Evolutionary conservation across 2,797 vertebrate genomes (phyloP).

Genomic region (Lophius americanus): DNA sequence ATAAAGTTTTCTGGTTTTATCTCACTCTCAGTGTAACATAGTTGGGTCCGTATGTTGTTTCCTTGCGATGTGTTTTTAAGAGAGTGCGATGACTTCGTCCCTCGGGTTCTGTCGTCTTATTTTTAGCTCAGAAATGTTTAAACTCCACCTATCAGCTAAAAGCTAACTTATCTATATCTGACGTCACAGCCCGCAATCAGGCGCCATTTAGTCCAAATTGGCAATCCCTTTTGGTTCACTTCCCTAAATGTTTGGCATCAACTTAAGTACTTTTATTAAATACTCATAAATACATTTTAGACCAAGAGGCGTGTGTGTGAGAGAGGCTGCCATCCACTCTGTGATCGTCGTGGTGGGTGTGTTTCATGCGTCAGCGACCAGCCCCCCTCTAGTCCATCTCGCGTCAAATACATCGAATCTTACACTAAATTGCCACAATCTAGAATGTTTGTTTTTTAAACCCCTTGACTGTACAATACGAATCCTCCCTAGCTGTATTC

Average conservation of each 20-base stretch:
- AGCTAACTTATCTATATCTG: neutral
- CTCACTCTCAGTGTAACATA: neutral
- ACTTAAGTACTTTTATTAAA: no score
- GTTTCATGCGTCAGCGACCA: conserved; percentile 26
- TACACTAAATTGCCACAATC: no score
- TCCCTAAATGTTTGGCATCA: neutral
- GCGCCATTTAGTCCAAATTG: no score
- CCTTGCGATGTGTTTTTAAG: neutral
- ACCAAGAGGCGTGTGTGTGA: no score
- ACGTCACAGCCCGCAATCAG: no score
- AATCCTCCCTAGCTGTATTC: no score
- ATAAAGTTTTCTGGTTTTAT: neutral
- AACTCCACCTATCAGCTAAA: neutral
- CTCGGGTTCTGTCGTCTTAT: no score
- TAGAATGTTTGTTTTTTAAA: neutral
- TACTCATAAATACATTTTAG: no score
- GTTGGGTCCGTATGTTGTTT: no score
- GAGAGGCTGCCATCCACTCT: neutral
- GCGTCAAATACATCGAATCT: no score
- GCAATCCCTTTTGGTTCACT: neutral
- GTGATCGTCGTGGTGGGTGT: conserved; percentile 30
- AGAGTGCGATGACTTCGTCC: no score
- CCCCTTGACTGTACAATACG: no score
- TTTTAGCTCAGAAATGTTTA: neutral
- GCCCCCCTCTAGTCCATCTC: neutral